Evolutionary conservation across 35 echinoderm and acorn worm species (phyloP), one percentile per base, ranked within the genome.

Genomic region (Ophiothrix spiculata): DNA sequence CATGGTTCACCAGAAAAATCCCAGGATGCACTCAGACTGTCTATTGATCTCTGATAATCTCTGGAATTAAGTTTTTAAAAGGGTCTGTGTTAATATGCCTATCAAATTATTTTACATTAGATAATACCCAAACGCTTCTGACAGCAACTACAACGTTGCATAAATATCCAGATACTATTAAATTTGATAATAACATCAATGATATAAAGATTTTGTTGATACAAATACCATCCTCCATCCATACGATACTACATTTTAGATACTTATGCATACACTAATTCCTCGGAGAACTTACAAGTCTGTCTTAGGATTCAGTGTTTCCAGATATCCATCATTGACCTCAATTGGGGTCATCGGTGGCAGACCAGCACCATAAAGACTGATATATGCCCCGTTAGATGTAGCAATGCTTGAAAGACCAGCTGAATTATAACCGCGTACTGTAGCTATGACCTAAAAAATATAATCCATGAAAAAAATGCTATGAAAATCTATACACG

Each of bases 1-100:
- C 87, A 89, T 23, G 87, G 79, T 39, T 89, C 87, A 40, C 87
- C 87, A 21, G 36, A 83, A 40, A 89, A 89, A 76, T 89, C 79
- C 87, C 87, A 89, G 12, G 64, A 39, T 33, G 78, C 87, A 82
- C 87, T 82, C 1, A 89, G 25, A 32, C 75, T 33, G 16, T 76
- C 32, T 13, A 49, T 21, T 33, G 60, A 39, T 33, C 54, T 42
- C 79, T 89, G 87, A n/a, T 39, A 89, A 40, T 89, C 87, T 31
- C 64, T 76, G 79, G 23, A 36, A 81, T 31, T 21, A 69, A 34
- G 78, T 80, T 39, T 23, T 37, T 38, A n/a, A 16, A 23, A 35
- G 54, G n/a, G 31, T 63, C n/a, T n/a, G n/a, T n/a, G n/a, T n/a
- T n/a, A n/a, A n/a, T n/a, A n/a, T n/a, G n/a, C n/a, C n/a, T n/a